Evolutionary conservation across 2,888 invertebrate genomes (phyloP), one percentile per base, ranked within the genome.

Genomic region (Poecilus cupreus): DNA sequence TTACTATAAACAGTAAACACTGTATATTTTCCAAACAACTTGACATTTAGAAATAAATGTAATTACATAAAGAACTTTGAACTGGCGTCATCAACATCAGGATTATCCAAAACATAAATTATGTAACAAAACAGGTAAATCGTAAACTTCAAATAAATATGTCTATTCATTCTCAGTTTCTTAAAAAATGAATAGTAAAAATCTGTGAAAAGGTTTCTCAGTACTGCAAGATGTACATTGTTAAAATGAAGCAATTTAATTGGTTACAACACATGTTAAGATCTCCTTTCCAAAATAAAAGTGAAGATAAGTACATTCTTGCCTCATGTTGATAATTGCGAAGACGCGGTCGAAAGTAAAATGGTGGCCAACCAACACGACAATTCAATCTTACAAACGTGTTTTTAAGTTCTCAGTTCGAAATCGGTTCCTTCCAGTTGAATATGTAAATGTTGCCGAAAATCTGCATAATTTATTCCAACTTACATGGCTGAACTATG

Each of bases 381-480:
- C 5, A 26, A 26, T 60, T 60, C 60, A 60, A 54, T 54, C 26
- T 60, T 13, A 8, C 10, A n/a, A 43, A 43, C 43, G 24, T 32
- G 60, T 26, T 60, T 24, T 60, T 22, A 13, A 11, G 26, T 13
- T 24, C 20, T 57, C 20, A 20, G 60, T 60, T 60, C 22, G 13
- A 60, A 60, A 60, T 54, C 22, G 54, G 18, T 20, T 26, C 60
- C 37, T 37, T 11, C 37, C 39, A 26, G 37, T 16, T 32, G 64
- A 68, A 68, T 68, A 68, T 68, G 64, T 68, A 68, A 68, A 68
- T 32, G 8, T 68, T 13, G 60, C 60, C 60, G 60, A 60, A 60
- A 26, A 60, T 60, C 26, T 60, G n/a, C 60, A 60, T 60, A 60
- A 60, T 60, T 24, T 60, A 60, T 60, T 60, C 60, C 60, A 24